Percentiles rank a stretch among this genome's conserved stretches.
These are phyloP conservation scores for Sparidentex hasta DNA, from an alignment of 2,797 vertebrate genomes.

Conservation along the genomic window DNA sequence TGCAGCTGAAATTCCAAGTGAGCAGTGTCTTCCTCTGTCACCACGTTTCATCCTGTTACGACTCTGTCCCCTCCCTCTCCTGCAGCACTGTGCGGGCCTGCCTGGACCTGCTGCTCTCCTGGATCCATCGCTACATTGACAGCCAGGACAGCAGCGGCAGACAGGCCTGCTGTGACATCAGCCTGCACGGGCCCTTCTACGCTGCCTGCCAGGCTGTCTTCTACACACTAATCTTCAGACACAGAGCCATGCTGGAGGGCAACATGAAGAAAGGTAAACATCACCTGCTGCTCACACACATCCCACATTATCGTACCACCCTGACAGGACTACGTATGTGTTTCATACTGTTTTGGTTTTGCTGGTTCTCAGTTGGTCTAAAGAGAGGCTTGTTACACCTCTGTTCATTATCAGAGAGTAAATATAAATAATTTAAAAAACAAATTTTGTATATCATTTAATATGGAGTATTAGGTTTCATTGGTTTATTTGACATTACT, in stretches of 20 bases:
- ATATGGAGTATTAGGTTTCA: not conserved
- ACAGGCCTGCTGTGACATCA: slow-evolving; percentile 91
- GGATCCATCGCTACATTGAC: slow-evolving; percentile 94
- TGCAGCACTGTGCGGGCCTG: slow-evolving; percentile 90
- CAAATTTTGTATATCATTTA: not conserved
- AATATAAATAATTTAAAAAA: no score
- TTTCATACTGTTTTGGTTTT: not conserved
- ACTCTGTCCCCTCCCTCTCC: not conserved
- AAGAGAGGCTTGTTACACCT: no score
- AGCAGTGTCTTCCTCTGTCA: not conserved
- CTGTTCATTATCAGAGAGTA: not conserved
- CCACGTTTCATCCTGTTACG: not conserved
- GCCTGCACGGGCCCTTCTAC: slow-evolving; percentile 94
- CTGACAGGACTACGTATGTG: no score
- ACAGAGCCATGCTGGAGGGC: slow-evolving; percentile 90
- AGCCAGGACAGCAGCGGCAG: slow-evolving; percentile 89
- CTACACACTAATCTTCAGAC: slow-evolving; percentile 93
- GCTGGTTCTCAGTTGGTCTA: not conserved
- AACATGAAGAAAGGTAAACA: slow-evolving; percentile 92
- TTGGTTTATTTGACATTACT: not conserved
- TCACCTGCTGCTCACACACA: not conserved
- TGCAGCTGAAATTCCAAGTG: not conserved
- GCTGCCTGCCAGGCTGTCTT: slow-evolving; percentile 93
- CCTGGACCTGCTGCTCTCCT: slow-evolving; percentile 92
- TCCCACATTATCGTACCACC: not conserved